phyloP scores from a whole-genome alignment of 2,113 vertebrate species.

The Zonotrichia leucophrys region DNA sequence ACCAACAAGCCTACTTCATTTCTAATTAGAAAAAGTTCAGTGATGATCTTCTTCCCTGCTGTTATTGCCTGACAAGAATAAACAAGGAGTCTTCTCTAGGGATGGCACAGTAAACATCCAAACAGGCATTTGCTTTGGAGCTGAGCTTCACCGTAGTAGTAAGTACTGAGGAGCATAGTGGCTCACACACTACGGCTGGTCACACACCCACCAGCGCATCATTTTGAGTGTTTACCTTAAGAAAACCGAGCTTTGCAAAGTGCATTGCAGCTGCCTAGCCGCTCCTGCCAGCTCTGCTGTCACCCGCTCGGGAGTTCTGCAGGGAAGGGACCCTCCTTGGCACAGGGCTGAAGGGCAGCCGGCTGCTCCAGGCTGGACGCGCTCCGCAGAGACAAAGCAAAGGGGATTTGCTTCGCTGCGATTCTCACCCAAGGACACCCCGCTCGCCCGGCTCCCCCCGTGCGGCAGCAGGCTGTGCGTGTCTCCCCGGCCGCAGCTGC shows the following conservation, averaged over 20 bases:
- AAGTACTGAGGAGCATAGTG: background rate
- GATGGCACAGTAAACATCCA: background rate
- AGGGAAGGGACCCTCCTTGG: background rate
- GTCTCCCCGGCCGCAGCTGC: background rate
- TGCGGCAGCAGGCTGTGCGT: background rate
- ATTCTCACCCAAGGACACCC: background rate
- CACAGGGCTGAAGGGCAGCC: background rate
- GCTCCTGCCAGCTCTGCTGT: background rate
- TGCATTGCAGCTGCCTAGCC: background rate
- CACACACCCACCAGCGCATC: background rate
- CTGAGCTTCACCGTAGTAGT: background rate
- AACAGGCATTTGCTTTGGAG: background rate
- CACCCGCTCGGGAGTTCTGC: background rate
- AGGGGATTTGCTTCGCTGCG: background rate
- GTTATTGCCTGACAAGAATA: constrained; percentile 31
- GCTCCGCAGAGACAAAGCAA: background rate
- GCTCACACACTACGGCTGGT: background rate
- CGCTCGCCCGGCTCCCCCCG: background rate
- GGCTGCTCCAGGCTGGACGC: background rate
- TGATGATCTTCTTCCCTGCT: background rate
- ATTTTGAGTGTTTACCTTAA: background rate
- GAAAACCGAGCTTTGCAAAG: background rate
- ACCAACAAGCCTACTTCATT: constrained; percentile 26
- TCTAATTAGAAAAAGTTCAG: constrained; percentile 55
- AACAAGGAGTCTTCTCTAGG: background rate